phyloP scores from a whole-genome alignment of 1,140 invertebrate species.

The Papilio glaucus region DNA sequence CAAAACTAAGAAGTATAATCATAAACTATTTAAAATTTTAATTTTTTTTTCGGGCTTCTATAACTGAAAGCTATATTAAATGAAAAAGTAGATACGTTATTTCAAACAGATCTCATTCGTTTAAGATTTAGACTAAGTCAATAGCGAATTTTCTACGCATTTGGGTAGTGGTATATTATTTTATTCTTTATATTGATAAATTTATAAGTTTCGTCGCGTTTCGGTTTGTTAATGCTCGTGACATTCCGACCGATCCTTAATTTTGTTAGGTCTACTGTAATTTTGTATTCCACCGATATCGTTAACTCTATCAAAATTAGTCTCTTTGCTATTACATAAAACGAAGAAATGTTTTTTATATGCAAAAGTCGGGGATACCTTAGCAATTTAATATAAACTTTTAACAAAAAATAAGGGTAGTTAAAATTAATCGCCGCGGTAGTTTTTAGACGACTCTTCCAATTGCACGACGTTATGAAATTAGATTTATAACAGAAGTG shows the following conservation, averaged over 20 bases:
- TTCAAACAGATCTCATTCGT: slow-evolving; percentile 43
- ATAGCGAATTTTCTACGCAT: not conserved
- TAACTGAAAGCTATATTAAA: slow-evolving; percentile 38
- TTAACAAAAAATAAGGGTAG: slow-evolving; percentile 39
- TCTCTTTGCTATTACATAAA: not conserved
- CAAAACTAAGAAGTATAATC: slow-evolving; percentile 19
- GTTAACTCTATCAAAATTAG: slow-evolving; percentile 41
- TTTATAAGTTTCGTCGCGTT: not conserved
- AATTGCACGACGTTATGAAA: slow-evolving; percentile 61
- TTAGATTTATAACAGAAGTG: slow-evolving; percentile 57
- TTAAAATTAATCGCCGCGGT: slow-evolving; percentile 58
- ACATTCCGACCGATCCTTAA: slow-evolving; percentile 52
- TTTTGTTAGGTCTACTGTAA: slow-evolving; percentile 52
- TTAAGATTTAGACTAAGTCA: slow-evolving; percentile 39
- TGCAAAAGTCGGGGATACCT: slow-evolving; percentile 60
- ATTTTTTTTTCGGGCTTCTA: slow-evolving; percentile 36
- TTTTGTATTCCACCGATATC: slow-evolving; percentile 58
- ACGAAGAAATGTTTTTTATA: slow-evolving; percentile 31
- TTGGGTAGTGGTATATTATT: not conserved
- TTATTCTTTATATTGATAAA: slow-evolving; percentile 15
- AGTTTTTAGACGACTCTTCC: slow-evolving; percentile 69
- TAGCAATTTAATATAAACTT: slow-evolving; percentile 54
- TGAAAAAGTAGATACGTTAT: slow-evolving; percentile 37
- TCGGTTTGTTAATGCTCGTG: slow-evolving; percentile 51
- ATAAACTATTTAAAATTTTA: slow-evolving; percentile 23